Conservation (phyloP, 1,140 invertebrate genomes). For the Pomacea maculata region DNA sequence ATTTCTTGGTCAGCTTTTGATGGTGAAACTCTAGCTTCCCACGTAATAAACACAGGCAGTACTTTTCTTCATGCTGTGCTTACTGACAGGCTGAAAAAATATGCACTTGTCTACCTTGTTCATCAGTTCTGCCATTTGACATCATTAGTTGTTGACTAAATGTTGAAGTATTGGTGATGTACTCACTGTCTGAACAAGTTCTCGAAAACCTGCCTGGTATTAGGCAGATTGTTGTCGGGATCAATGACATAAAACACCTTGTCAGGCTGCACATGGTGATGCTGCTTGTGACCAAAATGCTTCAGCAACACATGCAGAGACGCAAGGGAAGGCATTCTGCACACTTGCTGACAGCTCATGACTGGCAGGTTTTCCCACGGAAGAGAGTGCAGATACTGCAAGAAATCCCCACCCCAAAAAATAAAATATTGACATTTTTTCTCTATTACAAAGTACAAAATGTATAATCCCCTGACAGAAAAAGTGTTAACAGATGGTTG, state of each 20-base stretch:
- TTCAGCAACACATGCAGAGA: constrained; percentile 74
- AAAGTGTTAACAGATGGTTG: no score
- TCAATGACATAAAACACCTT: constrained; percentile 75
- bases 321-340: constrained; percentile 79
- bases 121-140: neutral
- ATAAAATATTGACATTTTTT: neutral
- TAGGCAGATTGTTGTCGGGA: constrained; percentile 75
- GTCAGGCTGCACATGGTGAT: constrained; percentile 66
- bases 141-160: no score
- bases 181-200: constrained; percentile 56
- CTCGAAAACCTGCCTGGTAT: constrained; percentile 76
- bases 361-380: constrained; percentile 79
- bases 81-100: no score
- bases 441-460: no score
- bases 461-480: no score
- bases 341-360: constrained; percentile 72
- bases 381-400: constrained; percentile 76
- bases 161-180: no score
- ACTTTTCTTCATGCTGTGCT: neutral
- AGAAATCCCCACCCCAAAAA: constrained; percentile 24
- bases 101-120: neutral
- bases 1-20: no score
- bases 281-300: constrained; percentile 6
- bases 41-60: neutral
- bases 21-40: no score